Percentiles rank a stretch among this genome's conserved stretches.
phyloP scores from a whole-genome alignment of 2,888 invertebrate genomes.

The Tanypteryx hageni region DNA sequence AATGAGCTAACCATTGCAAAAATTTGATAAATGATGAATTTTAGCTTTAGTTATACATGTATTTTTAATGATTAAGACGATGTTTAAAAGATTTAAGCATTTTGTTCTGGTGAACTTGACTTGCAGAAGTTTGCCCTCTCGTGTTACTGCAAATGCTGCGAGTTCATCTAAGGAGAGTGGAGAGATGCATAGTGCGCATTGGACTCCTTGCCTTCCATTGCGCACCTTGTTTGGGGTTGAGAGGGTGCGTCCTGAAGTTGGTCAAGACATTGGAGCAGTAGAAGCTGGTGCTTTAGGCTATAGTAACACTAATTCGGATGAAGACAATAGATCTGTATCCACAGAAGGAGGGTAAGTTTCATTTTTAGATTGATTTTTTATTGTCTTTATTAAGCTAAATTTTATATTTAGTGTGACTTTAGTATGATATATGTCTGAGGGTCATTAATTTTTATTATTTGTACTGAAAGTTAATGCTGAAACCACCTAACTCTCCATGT shows the following conservation, averaged over 20 bases:
- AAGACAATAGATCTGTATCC: conserved; percentile 35
- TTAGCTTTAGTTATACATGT: too few relatives aligned
- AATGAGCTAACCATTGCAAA: too few relatives aligned
- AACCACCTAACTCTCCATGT: neutral
- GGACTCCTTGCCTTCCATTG: conserved; percentile 33
- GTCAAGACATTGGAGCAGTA: conserved; percentile 33
- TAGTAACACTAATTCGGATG: neutral
- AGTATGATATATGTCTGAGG: too few relatives aligned
- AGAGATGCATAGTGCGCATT: neutral
- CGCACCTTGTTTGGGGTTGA: conserved; percentile 54
- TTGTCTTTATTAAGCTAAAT: neutral
- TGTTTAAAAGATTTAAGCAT: too few relatives aligned
- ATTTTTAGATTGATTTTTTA: neutral
- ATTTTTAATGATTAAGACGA: too few relatives aligned
- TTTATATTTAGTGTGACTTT: neutral
- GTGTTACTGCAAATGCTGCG: conserved; percentile 67
- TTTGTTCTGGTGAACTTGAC: too few relatives aligned
- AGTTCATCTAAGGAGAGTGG: neutral
- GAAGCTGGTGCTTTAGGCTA: neutral
- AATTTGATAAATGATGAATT: too few relatives aligned
- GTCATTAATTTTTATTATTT: too few relatives aligned
- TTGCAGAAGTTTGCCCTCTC: conserved; percentile 58
- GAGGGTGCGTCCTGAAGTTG: conserved; percentile 6
- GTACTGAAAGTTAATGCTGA: too few relatives aligned
- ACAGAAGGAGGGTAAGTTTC: conserved; percentile 20